These are phyloP conservation scores for Catostylus mosaicus DNA, from an alignment of 30 jellyfish, hydroid and myxozoan genomes.

Conservation along the genomic window DNA sequence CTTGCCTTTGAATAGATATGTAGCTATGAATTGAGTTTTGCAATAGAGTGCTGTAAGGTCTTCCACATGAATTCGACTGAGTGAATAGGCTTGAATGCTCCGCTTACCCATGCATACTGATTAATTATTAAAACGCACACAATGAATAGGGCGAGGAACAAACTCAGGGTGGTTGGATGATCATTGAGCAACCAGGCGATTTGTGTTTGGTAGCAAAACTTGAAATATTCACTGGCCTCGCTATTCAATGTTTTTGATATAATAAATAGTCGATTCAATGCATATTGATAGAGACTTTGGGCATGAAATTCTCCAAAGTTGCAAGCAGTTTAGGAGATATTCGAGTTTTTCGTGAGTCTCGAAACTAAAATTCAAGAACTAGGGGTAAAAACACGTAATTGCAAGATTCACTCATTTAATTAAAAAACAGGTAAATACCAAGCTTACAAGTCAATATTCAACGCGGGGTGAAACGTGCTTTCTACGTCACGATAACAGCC, in stretches of 20 bases:
- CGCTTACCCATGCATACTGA: conserved; percentile 82
- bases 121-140: conserved; percentile 79
- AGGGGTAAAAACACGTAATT: not conserved
- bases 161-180: conserved; percentile 75
- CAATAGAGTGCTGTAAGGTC: conserved; percentile 82
- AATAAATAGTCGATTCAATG: conserved; percentile 34
- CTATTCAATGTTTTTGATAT: conserved; percentile 52
- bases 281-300: conserved; percentile 57
- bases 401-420: not conserved
- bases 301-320: conserved; percentile 43
- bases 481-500: not conserved
- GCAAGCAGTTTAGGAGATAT: conserved; percentile 50
- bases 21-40: conserved; percentile 41
- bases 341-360: not conserved
- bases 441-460: conserved; percentile 9
- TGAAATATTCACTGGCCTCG: conserved; percentile 69
- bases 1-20: conserved; percentile 32
- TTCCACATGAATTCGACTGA: conserved; percentile 80
- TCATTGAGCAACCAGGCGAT: conserved; percentile 73
- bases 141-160: conserved; percentile 78
- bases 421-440: not conserved
- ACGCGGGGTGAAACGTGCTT: conserved; percentile 15
- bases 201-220: conserved; percentile 64
- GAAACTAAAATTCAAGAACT: too few relatives aligned
- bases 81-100: conserved; percentile 77